Conservation (phyloP, 2,113 vertebrate genomes). For the Mola mola region DNA sequence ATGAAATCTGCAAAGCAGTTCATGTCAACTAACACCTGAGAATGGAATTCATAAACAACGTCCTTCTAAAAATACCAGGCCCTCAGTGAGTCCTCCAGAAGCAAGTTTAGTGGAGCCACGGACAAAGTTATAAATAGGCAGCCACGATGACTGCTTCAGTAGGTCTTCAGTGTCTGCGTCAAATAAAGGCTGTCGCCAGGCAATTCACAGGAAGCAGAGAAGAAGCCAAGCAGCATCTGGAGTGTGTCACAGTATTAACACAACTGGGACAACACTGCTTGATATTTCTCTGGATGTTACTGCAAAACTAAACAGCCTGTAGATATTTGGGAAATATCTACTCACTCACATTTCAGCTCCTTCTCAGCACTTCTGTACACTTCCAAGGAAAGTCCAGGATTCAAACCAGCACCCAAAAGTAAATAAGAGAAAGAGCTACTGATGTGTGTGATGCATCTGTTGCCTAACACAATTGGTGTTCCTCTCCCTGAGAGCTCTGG, state of each 20-base stretch:
- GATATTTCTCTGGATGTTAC: background rate
- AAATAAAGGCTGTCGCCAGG: slow-evolving; percentile 17
- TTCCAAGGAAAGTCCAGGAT: background rate
- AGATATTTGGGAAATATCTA: background rate
- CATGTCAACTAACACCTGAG: background rate
- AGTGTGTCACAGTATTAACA: background rate
- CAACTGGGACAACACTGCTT: slow-evolving; percentile 5
- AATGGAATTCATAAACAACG: slow-evolving; percentile 31
- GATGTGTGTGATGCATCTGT: background rate
- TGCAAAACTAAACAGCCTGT: background rate
- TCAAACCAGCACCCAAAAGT: background rate
- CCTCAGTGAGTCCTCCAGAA: background rate
- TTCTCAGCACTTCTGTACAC: no score
- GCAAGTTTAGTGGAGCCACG: slow-evolving; percentile 13
- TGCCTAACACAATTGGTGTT: no score
- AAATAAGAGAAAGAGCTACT: background rate
- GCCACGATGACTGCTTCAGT: background rate
- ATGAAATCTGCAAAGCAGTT: slow-evolving; percentile 17
- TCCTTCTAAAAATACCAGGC: slow-evolving; percentile 23
- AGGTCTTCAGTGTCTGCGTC: background rate
- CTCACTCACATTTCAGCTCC: no score
- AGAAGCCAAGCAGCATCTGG: slow-evolving; percentile 24
- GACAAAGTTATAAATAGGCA: slow-evolving; percentile 30
- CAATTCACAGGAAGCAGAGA: slow-evolving; percentile 1
- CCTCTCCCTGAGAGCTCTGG: background rate